Evolutionary conservation across 2,888 invertebrate genomes (phyloP), one percentile per base, ranked within the genome.

Genomic region (Scaptodrosophila latifasciaeformis): DNA sequence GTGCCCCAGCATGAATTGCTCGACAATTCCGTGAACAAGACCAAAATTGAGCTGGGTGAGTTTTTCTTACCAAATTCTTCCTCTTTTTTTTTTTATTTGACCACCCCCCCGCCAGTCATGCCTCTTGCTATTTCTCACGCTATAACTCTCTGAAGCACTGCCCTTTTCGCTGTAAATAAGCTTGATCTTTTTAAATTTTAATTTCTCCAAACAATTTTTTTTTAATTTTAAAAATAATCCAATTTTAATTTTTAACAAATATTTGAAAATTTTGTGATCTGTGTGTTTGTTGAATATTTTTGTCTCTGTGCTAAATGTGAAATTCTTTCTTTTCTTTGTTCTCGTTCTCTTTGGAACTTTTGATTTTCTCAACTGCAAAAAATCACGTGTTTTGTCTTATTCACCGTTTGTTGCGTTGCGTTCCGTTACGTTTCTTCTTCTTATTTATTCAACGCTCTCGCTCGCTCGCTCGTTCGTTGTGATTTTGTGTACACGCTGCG

Each of bases 1-100:
- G 93, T 97, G 57, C 96, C 96, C 48, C 94, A 94, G 69, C 93
- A 94, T 72, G 92, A 92, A 82, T 89, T 96, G 62, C 89, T 97
- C 45, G 97, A 97, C 87, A 94, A 93, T 74, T 93, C 96, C 1
- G 94, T 92, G 12, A 94, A 91, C 62, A 92, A 92, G 85, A 90
- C 91, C 60, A 94, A 93, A 87, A 96, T 94, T 13, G 96, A 96
- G 87, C 89, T 97, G 71, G 85, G 85, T 85, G 61, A 82, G 83
- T 81, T 35, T 27, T 6, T 19, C 13, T 9, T 17, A 18, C 31
- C 7, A 44, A 13, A 24, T 12, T 29, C 27, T n/a, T 2, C 2
- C 18, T 18, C 7, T 51, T 47, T 34, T n/a, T 2, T 4, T 18
- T 18, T 24, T 51, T 47, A 19, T 45, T 13, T 40, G 4, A 10